phyloP scores from a whole-genome alignment of 2,113 vertebrate genomes.

The Crotalus viridis region DNA sequence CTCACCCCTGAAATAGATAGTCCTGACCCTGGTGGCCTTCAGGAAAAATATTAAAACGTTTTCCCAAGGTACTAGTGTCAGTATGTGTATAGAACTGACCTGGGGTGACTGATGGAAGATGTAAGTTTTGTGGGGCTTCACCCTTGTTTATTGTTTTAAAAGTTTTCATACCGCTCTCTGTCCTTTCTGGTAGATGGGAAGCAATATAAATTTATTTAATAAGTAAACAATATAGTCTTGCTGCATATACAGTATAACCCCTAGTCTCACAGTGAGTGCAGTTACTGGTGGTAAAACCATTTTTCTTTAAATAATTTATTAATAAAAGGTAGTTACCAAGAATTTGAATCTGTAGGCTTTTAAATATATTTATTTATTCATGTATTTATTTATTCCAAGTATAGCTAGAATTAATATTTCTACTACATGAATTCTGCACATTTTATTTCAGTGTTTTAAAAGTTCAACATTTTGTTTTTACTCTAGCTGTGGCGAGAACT shows the following conservation, averaged over 20 bases:
- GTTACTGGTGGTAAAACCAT: background rate
- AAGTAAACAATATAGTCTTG: background rate
- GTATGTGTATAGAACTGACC: background rate
- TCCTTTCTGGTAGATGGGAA: background rate
- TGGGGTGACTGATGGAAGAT: background rate
- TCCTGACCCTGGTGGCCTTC: background rate
- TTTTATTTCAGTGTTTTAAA: background rate
- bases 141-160: background rate
- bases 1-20: background rate
- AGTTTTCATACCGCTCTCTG: background rate
- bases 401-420: slow-evolving; percentile 3
- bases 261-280: background rate
- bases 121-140: background rate
- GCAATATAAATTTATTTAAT: background rate
- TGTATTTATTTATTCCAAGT: background rate
- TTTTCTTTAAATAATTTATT: background rate
- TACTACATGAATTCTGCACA: background rate
- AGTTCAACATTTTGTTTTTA: slow-evolving; percentile 30
- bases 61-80: background rate
- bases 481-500: slow-evolving; percentile 78
- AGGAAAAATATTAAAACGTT: background rate
- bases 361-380: background rate
- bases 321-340: background rate
- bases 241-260: background rate
- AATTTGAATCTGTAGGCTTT: background rate